Base-by-base conservation (phyloP, 2,797 vertebrate species). In the Malurus leucopterus region DNA sequence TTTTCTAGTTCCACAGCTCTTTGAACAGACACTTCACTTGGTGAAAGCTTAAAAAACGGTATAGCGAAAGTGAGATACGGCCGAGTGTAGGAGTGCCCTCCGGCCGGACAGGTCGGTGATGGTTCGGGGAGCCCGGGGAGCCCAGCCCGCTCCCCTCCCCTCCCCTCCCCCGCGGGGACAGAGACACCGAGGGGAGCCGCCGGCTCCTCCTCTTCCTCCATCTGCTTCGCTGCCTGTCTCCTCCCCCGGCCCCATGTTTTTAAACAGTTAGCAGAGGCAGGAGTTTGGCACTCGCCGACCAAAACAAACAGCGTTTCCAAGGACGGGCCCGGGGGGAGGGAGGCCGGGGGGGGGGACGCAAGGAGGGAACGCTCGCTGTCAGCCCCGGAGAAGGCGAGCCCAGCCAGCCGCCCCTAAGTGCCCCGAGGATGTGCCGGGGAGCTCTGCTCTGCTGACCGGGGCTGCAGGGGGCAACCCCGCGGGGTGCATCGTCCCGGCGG, bases 281-380 rank as follows among this genome's bases (percentile, higher is more conserved):
- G 36, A 80, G 73, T 53, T 81, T 95, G 92, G 95, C 95, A 92
- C 38, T 6, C 16, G 12, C 78, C 32, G 83, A 88, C 61, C 89
- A 91, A 94, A 96, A 95, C 94, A 95, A 93, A 88, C 91, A 92
- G 41, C 36, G 91, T 95, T 86, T 90, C 96, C 73, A 96, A 86
- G 94, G 91, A 65, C 80, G 5, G 32, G 51, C 40, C 29, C 22
- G 9, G 36, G 41, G 36, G 34, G 29, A 13, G 54, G 68, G n/a
- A 13, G 8, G 22, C 29, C 18, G 32, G 38, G 18, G 27, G 34
- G 34, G 36, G 3, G 26, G 6, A 38, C 20, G 15, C 9, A n/a
- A 20, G 10, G 23, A 8, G 7, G 6, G 9, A 41, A 29, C 13
- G 9, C 40, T 54, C 44, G 11, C 58, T 29, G 41, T 47, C 54